Evolutionary conservation across 1,140 invertebrate species (phyloP).

Genomic region (Whitmania pigra): DNA sequence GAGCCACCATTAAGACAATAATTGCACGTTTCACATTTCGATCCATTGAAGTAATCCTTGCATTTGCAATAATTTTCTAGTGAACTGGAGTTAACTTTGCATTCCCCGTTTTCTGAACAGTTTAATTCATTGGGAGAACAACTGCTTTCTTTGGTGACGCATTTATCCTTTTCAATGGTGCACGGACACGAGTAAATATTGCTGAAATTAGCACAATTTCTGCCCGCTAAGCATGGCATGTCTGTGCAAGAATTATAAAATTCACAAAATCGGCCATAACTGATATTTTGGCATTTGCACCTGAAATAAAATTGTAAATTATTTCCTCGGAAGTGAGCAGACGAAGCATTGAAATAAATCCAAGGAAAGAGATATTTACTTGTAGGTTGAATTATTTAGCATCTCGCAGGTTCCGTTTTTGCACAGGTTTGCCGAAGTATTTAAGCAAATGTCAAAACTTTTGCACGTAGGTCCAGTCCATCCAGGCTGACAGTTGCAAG

Average conservation of each 20-base stretch:
- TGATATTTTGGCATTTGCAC: neutral
- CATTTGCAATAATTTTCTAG: neutral
- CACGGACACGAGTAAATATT: neutral
- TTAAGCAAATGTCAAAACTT: neutral
- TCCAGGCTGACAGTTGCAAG: neutral
- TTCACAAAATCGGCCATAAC: neutral
- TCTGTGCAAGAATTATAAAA: neutral
- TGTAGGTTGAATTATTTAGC: neutral
- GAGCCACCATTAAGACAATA: neutral
- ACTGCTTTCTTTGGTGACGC: neutral
- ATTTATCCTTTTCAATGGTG: neutral
- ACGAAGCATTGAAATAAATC: neutral
- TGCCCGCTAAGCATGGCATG: neutral
- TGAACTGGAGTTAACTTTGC: neutral
- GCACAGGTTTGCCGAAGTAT: neutral
- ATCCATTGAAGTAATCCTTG: neutral
- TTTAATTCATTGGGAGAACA: neutral
- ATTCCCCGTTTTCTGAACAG: neutral
- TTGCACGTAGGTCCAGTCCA: slow-evolving; percentile 8
- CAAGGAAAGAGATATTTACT: neutral
- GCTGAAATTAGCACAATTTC: no score
- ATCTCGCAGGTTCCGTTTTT: neutral
- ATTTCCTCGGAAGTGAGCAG: neutral
- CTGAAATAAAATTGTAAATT: neutral
- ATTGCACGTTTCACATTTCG: neutral